Percentiles rank a stretch among this genome's conserved stretches.
Conservation (phyloP, 2,797 vertebrate genomes). For the Heterohyrax brucei region DNA sequence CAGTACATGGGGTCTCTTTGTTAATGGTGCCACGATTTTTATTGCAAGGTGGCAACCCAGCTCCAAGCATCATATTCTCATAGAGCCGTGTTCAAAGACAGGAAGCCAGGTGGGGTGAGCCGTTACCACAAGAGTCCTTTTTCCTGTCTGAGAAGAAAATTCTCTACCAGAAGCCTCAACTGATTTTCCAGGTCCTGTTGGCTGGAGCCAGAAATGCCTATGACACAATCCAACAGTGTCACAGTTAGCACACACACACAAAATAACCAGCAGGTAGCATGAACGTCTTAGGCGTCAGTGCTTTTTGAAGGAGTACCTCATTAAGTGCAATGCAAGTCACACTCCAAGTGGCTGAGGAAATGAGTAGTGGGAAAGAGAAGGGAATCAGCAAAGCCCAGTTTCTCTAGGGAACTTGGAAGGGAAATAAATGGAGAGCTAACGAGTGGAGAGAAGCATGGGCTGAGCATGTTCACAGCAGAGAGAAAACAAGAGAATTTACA, state of each 20-base stretch:
- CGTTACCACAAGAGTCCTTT: background rate
- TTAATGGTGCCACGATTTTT: rapidly evolving
- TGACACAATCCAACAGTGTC: background rate
- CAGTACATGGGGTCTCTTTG: background rate
- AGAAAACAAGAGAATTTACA: background rate
- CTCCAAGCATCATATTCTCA: background rate
- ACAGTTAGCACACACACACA: too few relatives aligned
- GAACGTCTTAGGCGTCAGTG: rapidly evolving
- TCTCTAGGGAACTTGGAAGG: background rate
- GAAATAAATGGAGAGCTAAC: background rate
- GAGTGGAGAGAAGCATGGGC: background rate
- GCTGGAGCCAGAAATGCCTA: background rate
- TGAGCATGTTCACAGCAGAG: background rate
- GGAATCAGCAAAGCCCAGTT: background rate
- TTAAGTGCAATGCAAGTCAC: background rate
- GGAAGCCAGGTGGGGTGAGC: background rate
- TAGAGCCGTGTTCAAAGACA: background rate
- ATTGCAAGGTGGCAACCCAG: background rate
- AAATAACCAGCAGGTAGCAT: background rate
- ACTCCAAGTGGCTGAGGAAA: too few relatives aligned
- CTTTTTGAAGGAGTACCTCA: rapidly evolving
- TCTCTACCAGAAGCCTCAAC: background rate
- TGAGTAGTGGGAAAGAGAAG: background rate
- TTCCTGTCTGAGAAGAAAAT: background rate
- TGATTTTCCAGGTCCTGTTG: background rate